phyloP scores from a whole-genome alignment of 2,797 vertebrate genomes.

The Fringilla coelebs region DNA sequence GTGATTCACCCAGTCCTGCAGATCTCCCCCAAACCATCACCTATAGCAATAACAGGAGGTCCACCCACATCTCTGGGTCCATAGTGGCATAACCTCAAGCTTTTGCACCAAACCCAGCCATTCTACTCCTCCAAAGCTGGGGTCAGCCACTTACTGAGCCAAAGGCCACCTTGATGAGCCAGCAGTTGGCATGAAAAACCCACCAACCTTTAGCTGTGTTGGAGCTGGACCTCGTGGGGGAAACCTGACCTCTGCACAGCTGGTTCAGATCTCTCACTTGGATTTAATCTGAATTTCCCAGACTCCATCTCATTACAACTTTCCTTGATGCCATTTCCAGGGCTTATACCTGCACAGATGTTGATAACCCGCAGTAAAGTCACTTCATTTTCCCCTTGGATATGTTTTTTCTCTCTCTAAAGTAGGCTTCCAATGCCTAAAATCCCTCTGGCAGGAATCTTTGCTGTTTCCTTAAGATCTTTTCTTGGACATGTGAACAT shows the following conservation, averaged over 20 bases:
- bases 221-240: not conserved
- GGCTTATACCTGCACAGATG: not conserved
- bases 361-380: not conserved
- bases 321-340: not conserved
- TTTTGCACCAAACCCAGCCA: not conserved
- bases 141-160: not conserved
- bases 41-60: not conserved
- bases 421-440: not conserved
- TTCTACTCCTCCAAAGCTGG: not conserved
- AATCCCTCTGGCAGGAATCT: not conserved
- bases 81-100: not conserved
- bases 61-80: not conserved
- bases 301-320: not conserved
- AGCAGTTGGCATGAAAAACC: not conserved
- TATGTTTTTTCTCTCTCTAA: not conserved
- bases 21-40: not conserved
- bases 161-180: not conserved
- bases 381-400: not conserved
- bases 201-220: not conserved
- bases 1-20: not conserved
- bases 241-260: not conserved
- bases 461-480: not conserved
- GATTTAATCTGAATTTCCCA: not conserved
- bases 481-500: conserved; percentile 9
- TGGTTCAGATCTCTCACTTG: not conserved